Conservation (phyloP, 2,797 vertebrate genomes). For the Takifugu ocellatus region DNA sequence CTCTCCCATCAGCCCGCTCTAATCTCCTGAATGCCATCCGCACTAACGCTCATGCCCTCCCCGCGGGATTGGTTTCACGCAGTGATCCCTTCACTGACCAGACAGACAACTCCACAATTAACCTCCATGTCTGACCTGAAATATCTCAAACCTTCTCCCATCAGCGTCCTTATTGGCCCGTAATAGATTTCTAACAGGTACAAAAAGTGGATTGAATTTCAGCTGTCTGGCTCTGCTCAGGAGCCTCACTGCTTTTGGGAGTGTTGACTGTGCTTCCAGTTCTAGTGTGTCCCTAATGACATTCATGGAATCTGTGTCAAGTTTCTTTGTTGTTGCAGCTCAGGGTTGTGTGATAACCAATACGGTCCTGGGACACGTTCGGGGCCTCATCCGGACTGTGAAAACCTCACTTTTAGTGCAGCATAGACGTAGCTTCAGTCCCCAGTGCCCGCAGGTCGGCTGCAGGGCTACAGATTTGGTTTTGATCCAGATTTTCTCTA, state of each 20-base stretch:
- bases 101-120: conserved; percentile 74
- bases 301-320: no score
- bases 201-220: conserved; percentile 61
- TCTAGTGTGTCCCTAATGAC: conserved; percentile 24
- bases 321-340: no score
- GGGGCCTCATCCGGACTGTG: no score
- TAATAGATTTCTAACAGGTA: conserved; percentile 71
- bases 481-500: no score
- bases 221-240: conserved; percentile 28
- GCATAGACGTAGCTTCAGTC: no score
- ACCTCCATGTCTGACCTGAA: conserved; percentile 73
- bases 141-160: conserved; percentile 64
- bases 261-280: conserved; percentile 23
- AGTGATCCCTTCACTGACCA: conserved; percentile 68
- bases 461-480: no score
- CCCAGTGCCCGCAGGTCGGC: no score
- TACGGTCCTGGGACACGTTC: no score
- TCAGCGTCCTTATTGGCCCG: conserved; percentile 57
- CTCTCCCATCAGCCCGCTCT: conserved; percentile 59
- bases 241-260: conserved; percentile 19
- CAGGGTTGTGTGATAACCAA: no score
- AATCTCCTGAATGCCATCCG: conserved; percentile 67
- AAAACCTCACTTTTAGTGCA: no score
- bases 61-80: conserved; percentile 65
- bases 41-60: conserved; percentile 60